phyloP scores from a whole-genome alignment of 2,113 vertebrate genomes.

The Pelusios castaneus region DNA sequence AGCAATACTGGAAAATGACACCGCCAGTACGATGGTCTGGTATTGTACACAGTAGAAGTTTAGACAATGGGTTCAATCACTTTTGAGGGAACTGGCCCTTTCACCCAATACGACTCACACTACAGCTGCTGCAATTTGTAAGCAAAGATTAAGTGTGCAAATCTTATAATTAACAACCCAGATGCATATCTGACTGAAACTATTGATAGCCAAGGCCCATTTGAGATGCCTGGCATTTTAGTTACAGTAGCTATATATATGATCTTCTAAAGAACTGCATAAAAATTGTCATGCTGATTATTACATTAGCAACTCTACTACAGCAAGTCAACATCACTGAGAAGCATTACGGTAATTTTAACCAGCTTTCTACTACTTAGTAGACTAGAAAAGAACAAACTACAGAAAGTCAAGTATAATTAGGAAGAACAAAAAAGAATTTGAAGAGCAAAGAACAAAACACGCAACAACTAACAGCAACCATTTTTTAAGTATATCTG shows the following conservation, averaged over 20 bases:
- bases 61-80: background rate
- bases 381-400: background rate
- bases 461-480: background rate
- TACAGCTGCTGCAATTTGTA: accelerated
- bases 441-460: background rate
- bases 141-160: background rate
- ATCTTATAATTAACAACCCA: accelerated
- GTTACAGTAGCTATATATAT: background rate
- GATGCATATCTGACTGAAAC: accelerated
- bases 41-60: background rate
- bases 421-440: background rate
- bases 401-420: background rate
- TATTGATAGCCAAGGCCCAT: accelerated
- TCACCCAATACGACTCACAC: background rate
- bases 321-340: background rate
- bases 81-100: background rate
- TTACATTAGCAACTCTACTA: background rate
- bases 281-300: accelerated
- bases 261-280: background rate
- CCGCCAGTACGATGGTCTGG: background rate
- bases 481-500: background rate
- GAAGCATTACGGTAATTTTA: background rate
- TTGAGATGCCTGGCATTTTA: accelerated
- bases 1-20: too few relatives aligned
- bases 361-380: background rate